Conservation (phyloP, 2,113 vertebrate genomes). For the Amblyopsis rosae region DNA sequence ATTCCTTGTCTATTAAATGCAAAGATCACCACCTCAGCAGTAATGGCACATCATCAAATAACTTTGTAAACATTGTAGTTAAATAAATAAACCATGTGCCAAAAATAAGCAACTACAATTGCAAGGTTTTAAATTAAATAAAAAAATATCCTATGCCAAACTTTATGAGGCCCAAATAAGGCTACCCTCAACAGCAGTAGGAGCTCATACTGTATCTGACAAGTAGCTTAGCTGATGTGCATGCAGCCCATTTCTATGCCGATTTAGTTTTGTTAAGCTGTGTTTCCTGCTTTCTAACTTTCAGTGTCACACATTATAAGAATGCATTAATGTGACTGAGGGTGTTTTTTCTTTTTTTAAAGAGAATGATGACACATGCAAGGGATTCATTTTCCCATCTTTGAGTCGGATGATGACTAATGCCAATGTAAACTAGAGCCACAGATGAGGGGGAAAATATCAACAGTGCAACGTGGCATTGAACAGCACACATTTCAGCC, state of each 20-base stretch:
- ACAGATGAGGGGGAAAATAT: conserved; percentile 26
- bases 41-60: too few species aligned
- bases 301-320: neutral
- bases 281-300: neutral
- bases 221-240: conserved; percentile 46
- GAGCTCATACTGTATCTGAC: conserved; percentile 9
- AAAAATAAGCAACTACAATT: too few species aligned
- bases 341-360: too few species aligned
- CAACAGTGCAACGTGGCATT: conserved; percentile 73
- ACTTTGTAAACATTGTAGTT: too few species aligned
- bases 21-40: too few species aligned
- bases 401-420: neutral
- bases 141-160: neutral
- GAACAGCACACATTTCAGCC: conserved; percentile 63
- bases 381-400: too few species aligned
- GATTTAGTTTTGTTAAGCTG: conserved; percentile 33
- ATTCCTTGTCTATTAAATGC: too few species aligned
- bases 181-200: too few species aligned
- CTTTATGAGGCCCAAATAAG: neutral
- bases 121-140: too few species aligned
- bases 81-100: too few species aligned
- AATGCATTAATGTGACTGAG: neutral
- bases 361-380: neutral
- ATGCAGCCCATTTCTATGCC: conserved; percentile 28
- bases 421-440: conserved; percentile 2